These are phyloP conservation scores for Orientallactaga sibirica DNA, from an alignment of 2,797 vertebrate genomes.

Conservation along the genomic window DNA sequence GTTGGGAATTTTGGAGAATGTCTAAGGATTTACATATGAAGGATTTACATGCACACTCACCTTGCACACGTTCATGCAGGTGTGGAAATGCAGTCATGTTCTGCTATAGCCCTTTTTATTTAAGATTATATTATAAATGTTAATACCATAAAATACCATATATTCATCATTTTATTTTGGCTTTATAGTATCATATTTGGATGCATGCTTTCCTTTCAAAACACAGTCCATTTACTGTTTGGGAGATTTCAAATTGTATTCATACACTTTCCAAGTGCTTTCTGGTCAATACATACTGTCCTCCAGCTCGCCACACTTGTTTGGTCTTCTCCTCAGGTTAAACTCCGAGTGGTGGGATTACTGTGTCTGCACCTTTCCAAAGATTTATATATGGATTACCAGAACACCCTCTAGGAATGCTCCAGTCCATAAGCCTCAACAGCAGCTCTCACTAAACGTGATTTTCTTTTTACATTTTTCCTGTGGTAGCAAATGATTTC, in stretches of 20 bases:
- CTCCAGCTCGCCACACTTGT: not conserved
- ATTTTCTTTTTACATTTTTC: not conserved
- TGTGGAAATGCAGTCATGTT: not conserved
- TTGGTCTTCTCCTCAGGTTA: not conserved
- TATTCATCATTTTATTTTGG: not conserved
- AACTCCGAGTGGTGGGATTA: not conserved
- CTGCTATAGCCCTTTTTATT: not conserved
- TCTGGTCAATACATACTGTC: not conserved
- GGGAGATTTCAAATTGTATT: not conserved
- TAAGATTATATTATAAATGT: not conserved
- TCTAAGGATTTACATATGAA: not conserved
- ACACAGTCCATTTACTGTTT: not conserved
- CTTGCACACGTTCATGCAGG: not conserved
- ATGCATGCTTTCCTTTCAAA: not conserved
- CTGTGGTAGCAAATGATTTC: not conserved
- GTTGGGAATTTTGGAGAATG: not conserved
- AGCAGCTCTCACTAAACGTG: not conserved
- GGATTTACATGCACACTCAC: not conserved
- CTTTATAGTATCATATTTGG: not conserved
- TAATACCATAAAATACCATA: not conserved
- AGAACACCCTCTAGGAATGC: not conserved
- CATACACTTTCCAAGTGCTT: not conserved
- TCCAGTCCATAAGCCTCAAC: conserved; percentile 9
- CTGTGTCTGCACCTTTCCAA: not conserved
- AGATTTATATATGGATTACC: not conserved